Conservation (phyloP, 1,140 invertebrate genomes). For the Trichomalopsis sarcophagae region DNA sequence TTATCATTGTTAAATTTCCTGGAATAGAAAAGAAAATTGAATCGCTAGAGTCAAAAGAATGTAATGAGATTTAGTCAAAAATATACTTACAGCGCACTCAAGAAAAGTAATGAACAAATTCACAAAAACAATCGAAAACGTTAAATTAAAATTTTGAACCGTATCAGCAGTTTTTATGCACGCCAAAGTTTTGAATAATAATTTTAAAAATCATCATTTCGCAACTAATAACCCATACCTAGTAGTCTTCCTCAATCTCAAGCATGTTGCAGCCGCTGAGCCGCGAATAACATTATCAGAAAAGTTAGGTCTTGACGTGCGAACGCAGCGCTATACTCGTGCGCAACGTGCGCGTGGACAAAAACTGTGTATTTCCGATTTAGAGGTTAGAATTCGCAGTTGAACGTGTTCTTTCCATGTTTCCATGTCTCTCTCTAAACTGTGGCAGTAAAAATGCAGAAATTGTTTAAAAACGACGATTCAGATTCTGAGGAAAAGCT, state of each 20-base stretch:
- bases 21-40: background rate
- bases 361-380: background rate
- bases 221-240: too few species aligned
- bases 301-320: too few species aligned
- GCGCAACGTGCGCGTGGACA: too few species aligned
- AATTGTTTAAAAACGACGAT: conserved; percentile 71
- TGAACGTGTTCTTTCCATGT: background rate
- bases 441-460: conserved; percentile 55
- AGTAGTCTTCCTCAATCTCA: too few species aligned
- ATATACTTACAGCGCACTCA: background rate
- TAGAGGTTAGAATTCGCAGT: background rate
- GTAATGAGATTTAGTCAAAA: background rate
- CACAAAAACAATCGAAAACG: background rate
- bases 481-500: conserved; percentile 73
- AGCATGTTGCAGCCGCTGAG: too few species aligned
- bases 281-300: too few species aligned
- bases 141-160: background rate
- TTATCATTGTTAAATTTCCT: conserved; percentile 25
- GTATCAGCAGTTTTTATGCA: too few species aligned
- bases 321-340: too few species aligned
- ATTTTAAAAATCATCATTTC: too few species aligned
- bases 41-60: background rate
- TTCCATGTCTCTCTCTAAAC: background rate
- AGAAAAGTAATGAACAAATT: background rate
- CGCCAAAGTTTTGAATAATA: too few species aligned